Base-by-base conservation (phyloP, 1,140 invertebrate species). In the Papilio glaucus region DNA sequence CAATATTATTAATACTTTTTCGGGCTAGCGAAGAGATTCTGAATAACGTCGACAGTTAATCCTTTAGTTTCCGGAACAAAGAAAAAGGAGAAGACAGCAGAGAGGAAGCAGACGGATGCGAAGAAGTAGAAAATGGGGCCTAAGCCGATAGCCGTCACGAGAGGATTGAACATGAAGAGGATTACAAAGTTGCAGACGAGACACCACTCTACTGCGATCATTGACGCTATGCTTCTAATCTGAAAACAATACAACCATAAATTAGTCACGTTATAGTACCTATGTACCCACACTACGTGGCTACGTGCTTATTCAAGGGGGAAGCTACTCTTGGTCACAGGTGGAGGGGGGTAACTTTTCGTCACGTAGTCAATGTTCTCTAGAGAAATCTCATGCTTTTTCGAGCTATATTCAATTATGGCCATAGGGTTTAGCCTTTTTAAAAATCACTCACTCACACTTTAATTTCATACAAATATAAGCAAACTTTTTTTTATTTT, bases 41-140 rank as follows among this genome's bases (percentile, higher is more conserved):
- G 85, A 57, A 96, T 95, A 72, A 96, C 95, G 33, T 96, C 88
- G n/a, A 96, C 83, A 1, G 92, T 92, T 72, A 94, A 94, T 0
- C 95, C 95, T 78, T 95, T 96, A 0, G 96, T 96, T 83, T 96
- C 96, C 0, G 96, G 96, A 1, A 97, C 90, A 67, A 94, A 84
- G 33, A 95, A 93, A 5, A 73, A 33, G 15, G 91, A 93, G 74
- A 96, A 94, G 0, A 87, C 42, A 4, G 92, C 83, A 0, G 94
- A 93, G 0, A 91, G 0, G 10, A 93, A 86, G 53, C 93, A 94
- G 7, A 88, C 83, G 0, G 72, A 21, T 0, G 90, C 89, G 70
- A 94, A 95, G 75, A 94, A 91, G 37, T 89, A 90, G 71, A 95
- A 94, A 0, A 93, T 82, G 0, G 89, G 81, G 12, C 94, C 92